These are phyloP conservation scores for Halcyon chelicuti DNA, from an alignment of 2,797 vertebrate species.

Conservation along the genomic window DNA sequence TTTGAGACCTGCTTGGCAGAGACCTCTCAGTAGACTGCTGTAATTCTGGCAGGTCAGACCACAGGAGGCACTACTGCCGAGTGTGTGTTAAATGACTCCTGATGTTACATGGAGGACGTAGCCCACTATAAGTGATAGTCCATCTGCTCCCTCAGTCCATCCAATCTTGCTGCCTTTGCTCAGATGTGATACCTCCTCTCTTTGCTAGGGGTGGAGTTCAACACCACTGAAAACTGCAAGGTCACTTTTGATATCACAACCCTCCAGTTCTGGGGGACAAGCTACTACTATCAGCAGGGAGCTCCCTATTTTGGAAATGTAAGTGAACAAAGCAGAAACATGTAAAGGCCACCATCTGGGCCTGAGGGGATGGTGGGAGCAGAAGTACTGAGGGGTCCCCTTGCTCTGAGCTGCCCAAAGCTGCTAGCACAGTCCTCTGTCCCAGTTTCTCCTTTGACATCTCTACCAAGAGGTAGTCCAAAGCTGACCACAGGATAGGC, in stretches of 20 bases:
- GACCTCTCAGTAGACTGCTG: not conserved
- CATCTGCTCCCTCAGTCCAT: not conserved
- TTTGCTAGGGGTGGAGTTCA: conserved; percentile 44
- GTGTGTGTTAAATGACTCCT: not conserved
- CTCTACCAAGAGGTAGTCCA: not conserved
- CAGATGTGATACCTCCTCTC: not conserved
- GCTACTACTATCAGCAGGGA: conserved; percentile 63
- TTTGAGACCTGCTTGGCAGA: not conserved
- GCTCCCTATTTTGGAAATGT: conserved; percentile 59
- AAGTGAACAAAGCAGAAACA: not conserved
- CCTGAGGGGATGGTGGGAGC: not conserved
- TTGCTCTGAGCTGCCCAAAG: not conserved
- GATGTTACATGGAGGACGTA: not conserved
- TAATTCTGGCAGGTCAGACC: not conserved
- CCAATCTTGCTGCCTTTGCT: not conserved
- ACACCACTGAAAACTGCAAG: conserved; percentile 45
- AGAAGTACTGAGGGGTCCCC: not conserved
- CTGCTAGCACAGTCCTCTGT: not conserved
- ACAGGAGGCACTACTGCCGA: not conserved
- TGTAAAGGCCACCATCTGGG: not conserved
- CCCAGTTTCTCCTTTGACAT: not conserved
- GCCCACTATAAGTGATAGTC: not conserved
- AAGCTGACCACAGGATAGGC: not conserved
- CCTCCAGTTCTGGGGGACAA: conserved; percentile 31
- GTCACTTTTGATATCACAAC: conserved; percentile 52